phyloP scores from a whole-genome alignment of 2,797 vertebrate genomes.

The Macrochelys suwanniensis region DNA sequence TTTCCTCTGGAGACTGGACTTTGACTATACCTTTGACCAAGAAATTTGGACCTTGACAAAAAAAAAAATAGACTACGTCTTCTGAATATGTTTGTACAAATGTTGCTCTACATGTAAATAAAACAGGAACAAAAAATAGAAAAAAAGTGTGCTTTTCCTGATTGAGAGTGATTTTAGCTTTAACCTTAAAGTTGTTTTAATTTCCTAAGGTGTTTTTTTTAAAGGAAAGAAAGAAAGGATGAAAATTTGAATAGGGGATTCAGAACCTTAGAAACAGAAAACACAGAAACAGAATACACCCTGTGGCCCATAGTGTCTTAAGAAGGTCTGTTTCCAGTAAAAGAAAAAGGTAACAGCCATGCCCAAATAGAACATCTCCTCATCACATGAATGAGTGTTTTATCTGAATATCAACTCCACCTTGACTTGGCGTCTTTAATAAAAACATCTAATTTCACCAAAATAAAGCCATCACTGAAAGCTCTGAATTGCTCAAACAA shows the following conservation, averaged over 20 bases:
- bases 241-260: not conserved
- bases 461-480: slow-evolving; percentile 31
- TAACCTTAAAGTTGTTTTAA: not conserved
- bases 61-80: no score
- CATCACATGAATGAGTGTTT: not conserved
- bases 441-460: not conserved
- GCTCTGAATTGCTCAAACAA: not conserved
- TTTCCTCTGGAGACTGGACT: no score
- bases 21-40: no score
- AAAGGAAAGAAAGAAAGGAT: not conserved
- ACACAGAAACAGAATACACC: not conserved
- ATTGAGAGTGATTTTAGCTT: not conserved
- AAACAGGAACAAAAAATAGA: not conserved
- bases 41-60: no score
- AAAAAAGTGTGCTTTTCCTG: not conserved
- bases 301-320: not conserved
- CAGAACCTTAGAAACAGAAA: not conserved
- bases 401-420: not conserved
- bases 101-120: not conserved
- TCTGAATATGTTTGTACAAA: not conserved
- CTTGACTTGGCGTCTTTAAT: not conserved
- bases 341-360: not conserved
- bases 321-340: not conserved
- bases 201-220: not conserved
- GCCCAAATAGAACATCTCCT: not conserved